Evolutionary conservation across 2,888 invertebrate genomes (phyloP).

Genomic region (Hartigia nigra): DNA sequence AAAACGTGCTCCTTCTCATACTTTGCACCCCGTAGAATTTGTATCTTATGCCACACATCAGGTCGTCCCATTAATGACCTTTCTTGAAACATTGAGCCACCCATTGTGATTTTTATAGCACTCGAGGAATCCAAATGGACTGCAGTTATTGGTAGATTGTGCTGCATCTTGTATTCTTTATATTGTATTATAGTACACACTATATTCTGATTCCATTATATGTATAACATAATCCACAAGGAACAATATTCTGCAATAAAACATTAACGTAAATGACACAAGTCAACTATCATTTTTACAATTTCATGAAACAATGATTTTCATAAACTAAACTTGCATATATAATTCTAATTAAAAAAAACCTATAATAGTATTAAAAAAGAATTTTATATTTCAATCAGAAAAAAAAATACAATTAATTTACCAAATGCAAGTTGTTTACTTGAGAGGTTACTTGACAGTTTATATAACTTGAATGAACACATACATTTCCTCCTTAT

Average conservation of each 20-base stretch:
- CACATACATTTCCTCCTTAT: not conserved
- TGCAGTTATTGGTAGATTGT: conserved; percentile 26
- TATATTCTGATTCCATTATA: not conserved
- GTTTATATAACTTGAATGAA: not conserved
- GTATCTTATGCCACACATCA: conserved; percentile 59
- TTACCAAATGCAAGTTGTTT: not conserved
- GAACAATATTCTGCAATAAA: not conserved
- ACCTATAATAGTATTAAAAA: not conserved
- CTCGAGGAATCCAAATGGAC: conserved; percentile 47
- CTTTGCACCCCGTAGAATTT: conserved; percentile 52
- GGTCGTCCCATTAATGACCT: conserved; percentile 53
- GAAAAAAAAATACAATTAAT: not conserved
- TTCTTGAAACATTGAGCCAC: conserved; percentile 49
- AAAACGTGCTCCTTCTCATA: conserved; percentile 62
- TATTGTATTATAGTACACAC: not conserved
- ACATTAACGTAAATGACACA: not conserved
- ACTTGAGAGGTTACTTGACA: not conserved
- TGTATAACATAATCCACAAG: not conserved
- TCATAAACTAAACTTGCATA: not conserved
- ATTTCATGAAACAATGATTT: not conserved
- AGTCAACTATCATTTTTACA: not conserved
- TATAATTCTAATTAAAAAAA: not conserved
- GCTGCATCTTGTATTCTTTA: conserved; percentile 24
- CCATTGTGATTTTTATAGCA: conserved; percentile 48
- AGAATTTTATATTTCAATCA: not conserved